Percentiles rank a stretch among this genome's conserved stretches.
Conservation (phyloP, 2,888 invertebrate species). For the Spicauda simplicius region DNA sequence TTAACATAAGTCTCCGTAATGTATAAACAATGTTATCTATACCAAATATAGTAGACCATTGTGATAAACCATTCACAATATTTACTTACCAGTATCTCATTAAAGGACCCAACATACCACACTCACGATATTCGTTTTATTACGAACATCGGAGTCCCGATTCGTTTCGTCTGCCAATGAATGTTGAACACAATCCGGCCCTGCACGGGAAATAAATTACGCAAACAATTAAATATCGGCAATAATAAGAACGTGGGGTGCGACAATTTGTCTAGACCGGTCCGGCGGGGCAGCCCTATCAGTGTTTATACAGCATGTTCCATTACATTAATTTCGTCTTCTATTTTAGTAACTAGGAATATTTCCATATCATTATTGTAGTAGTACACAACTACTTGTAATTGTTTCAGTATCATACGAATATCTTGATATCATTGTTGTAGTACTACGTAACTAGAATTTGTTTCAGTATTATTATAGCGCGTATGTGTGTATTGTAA, state of each 20-base stretch:
- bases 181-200: conserved; percentile 41
- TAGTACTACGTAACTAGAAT: too few relatives aligned
- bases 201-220: conserved; percentile 80
- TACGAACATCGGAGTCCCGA: conserved; percentile 40
- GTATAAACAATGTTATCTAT: too few relatives aligned
- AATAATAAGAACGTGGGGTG: conserved; percentile 83
- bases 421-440: too few relatives aligned
- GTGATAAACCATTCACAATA: neutral
- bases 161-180: conserved; percentile 32
- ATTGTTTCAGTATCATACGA: too few relatives aligned
- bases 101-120: conserved; percentile 7
- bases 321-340: neutral
- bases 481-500: too few relatives aligned
- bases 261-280: conserved; percentile 84
- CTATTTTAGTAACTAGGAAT: too few relatives aligned
- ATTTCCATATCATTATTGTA: too few relatives aligned
- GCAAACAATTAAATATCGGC: conserved; percentile 85
- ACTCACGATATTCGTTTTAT: conserved; percentile 21
- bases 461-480: too few relatives aligned
- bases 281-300: conserved; percentile 65
- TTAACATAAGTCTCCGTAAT: too few relatives aligned
- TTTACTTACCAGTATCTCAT: neutral
- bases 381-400: too few relatives aligned
- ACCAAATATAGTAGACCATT: too few relatives aligned
- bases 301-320: conserved; percentile 43